Conservation (phyloP, 1,140 invertebrate genomes). For the Danaus plexippus region DNA sequence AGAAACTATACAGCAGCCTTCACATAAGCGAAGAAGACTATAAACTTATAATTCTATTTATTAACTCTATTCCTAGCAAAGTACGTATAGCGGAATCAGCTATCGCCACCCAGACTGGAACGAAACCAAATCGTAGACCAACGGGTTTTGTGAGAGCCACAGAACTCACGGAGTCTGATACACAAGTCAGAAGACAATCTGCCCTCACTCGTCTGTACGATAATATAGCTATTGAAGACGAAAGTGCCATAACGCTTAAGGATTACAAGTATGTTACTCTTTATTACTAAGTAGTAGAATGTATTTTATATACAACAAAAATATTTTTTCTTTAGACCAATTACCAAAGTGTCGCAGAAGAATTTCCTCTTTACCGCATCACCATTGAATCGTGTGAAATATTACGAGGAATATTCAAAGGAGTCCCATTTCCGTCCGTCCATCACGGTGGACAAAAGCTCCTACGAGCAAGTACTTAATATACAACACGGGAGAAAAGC, state of each 20-base stretch:
- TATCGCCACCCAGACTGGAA: slow-evolving; percentile 15
- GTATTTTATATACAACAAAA: background rate
- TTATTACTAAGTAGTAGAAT: slow-evolving; percentile 1
- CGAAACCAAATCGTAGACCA: slow-evolving; percentile 20
- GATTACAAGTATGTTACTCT: slow-evolving; percentile 37
- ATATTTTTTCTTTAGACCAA: slow-evolving; percentile 20
- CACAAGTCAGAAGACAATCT: slow-evolving; percentile 27
- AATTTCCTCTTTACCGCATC: slow-evolving; percentile 31
- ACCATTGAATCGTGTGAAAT: slow-evolving; percentile 22
- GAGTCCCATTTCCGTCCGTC: slow-evolving; percentile 28
- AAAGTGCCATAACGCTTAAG: slow-evolving; percentile 37
- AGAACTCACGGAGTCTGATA: slow-evolving; percentile 24
- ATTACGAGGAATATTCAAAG: slow-evolving; percentile 23
- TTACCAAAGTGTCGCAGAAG: slow-evolving; percentile 22
- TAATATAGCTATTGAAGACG: slow-evolving; percentile 23
- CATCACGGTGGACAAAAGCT: slow-evolving; percentile 22
- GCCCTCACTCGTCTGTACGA: slow-evolving; percentile 38
- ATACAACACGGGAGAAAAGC: slow-evolving; percentile 44
- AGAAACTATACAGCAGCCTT: too few species aligned
- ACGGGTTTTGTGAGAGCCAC: slow-evolving; percentile 24
- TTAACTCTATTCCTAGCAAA: slow-evolving; percentile 27
- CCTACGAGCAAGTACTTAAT: slow-evolving; percentile 34
- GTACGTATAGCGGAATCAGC: slow-evolving; percentile 41
- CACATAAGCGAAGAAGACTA: background rate
- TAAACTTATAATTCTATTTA: slow-evolving; percentile 4